Conservation (phyloP, 2,888 invertebrate genomes). For the Ceraclea dissimilis region DNA sequence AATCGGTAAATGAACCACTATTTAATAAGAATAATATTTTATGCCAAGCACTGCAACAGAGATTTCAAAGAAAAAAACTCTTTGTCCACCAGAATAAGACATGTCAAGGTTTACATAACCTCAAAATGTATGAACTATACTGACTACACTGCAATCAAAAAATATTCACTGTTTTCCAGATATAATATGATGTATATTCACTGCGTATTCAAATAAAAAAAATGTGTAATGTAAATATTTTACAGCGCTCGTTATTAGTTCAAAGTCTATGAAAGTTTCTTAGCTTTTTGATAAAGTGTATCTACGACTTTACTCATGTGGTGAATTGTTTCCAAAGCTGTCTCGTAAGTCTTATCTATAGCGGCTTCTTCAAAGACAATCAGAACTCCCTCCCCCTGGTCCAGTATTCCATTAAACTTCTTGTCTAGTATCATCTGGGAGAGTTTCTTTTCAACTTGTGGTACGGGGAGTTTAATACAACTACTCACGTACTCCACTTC, state of each 20-base stretch:
- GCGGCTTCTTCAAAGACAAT: constrained; percentile 95
- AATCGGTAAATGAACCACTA: too few species aligned
- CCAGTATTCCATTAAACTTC: constrained; percentile 93
- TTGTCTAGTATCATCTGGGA: constrained; percentile 99
- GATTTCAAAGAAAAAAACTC: too few species aligned
- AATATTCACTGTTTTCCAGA: too few species aligned
- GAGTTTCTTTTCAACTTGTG: constrained; percentile 94
- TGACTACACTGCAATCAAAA: too few species aligned
- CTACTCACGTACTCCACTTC: constrained; percentile 90
- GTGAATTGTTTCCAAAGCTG: constrained; percentile 94
- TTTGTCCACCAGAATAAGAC: too few species aligned
- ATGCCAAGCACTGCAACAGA: too few species aligned
- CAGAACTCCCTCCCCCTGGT: constrained; percentile 96
- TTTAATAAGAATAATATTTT: too few species aligned
- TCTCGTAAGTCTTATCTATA: constrained; percentile 95
- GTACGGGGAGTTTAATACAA: constrained; percentile 81
- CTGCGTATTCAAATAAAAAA: not conserved
- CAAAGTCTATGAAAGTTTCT: constrained; percentile 81
- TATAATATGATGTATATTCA: too few species aligned
- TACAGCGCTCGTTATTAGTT: not conserved
- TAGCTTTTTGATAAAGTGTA: constrained; percentile 97
- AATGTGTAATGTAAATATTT: not conserved
- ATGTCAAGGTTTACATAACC: too few species aligned
- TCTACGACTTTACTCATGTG: constrained; percentile 99
- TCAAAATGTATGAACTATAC: too few species aligned